These are phyloP conservation scores for Plebejus melissa DNA, from an alignment of 2,888 invertebrate species.

Conservation along the genomic window DNA sequence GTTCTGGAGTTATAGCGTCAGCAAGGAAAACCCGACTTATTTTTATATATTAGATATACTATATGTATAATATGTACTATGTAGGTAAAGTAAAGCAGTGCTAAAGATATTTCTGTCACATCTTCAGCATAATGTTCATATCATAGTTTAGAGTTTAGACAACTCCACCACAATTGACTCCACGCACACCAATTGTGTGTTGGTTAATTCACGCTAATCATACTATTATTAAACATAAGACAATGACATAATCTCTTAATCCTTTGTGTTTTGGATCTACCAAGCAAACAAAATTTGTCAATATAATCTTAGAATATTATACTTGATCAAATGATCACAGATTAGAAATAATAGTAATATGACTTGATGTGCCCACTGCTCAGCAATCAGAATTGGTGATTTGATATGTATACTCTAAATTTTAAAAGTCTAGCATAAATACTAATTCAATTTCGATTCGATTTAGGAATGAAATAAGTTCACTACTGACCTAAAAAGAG, in stretches of 20 bases:
- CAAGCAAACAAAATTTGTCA: not conserved
- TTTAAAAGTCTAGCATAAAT: too few species aligned
- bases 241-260: conserved; percentile 4
- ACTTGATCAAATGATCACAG: too few species aligned
- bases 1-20: too few species aligned
- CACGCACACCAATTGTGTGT: not conserved
- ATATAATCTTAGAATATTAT: not conserved
- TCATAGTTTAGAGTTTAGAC: not conserved
- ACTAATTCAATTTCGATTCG: too few species aligned
- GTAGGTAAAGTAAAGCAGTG: not conserved
- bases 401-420: too few species aligned
- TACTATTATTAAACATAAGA: conserved; percentile 21
- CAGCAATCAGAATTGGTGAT: too few species aligned
- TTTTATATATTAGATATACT: too few species aligned
- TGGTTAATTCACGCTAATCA: not conserved
- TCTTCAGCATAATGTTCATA: not conserved
- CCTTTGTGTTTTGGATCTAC: not conserved
- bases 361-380: too few species aligned
- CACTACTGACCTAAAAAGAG: not conserved
- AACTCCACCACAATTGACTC: not conserved
- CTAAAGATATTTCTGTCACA: not conserved
- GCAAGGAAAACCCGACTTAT: too few species aligned
- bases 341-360: too few species aligned
- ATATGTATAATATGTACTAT: too few species aligned
- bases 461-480: too few species aligned